A percentile compares a stretch with the other conserved stretches of the same genome.
phyloP scores from a whole-genome alignment of 23 tunicate genomes.

The Ascidia mentula region DNA sequence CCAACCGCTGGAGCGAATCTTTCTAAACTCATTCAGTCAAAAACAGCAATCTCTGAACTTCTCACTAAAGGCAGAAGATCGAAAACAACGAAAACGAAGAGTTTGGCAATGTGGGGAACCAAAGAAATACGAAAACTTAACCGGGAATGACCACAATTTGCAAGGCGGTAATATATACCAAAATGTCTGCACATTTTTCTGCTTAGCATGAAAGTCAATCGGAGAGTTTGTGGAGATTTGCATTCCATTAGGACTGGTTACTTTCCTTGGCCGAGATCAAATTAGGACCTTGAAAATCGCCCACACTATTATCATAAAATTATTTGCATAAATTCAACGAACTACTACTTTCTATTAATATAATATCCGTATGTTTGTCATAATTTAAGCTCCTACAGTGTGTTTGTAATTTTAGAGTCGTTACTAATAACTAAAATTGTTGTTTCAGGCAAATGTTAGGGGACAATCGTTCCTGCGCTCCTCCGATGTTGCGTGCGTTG shows the following conservation, averaged over 20 bases:
- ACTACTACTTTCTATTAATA: too few species aligned
- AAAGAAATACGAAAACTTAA: conserved; percentile 81
- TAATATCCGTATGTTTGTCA: too few species aligned
- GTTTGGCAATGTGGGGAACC: conserved; percentile 81
- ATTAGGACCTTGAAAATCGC: too few species aligned
- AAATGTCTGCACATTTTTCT: neutral
- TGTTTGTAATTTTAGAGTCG: too few species aligned
- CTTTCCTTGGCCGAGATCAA: neutral
- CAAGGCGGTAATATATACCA: neutral
- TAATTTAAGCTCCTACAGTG: too few species aligned
- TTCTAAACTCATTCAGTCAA: conserved; percentile 37
- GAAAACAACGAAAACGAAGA: conserved; percentile 78
- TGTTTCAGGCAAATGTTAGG: neutral
- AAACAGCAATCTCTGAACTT: conserved; percentile 51
- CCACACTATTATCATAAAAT: too few species aligned
- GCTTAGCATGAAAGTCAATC: neutral
- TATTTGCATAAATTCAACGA: too few species aligned
- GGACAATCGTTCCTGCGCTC: neutral
- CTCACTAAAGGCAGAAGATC: conserved; percentile 82
- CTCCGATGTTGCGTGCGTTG: neutral
- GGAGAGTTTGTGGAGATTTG: neutral
- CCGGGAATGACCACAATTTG: neutral
- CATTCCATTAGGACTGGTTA: too few species aligned
- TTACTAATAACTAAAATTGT: neutral
- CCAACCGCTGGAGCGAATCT: conserved; percentile 47